Conservation (phyloP, 2,113 vertebrate genomes). For the Protobothrops mucrosquamatus region DNA sequence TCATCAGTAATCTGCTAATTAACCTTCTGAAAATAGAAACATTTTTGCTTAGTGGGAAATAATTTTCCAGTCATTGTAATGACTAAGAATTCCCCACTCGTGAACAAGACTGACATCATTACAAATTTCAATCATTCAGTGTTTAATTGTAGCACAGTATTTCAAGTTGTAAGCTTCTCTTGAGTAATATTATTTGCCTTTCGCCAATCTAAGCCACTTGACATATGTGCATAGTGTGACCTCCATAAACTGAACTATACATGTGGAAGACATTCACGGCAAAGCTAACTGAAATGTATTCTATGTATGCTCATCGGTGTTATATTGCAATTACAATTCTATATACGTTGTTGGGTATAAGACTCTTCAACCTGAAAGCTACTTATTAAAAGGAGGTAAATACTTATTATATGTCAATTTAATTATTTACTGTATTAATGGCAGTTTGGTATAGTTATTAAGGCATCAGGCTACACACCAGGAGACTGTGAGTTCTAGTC, state of each 20-base stretch:
- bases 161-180: background rate
- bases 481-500: background rate
- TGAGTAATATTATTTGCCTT: background rate
- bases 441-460: background rate
- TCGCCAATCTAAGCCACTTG: background rate
- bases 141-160: background rate
- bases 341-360: background rate
- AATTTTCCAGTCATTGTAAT: constrained; percentile 16
- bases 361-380: too few relatives aligned
- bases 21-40: constrained; percentile 22
- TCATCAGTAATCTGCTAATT: constrained; percentile 24
- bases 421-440: background rate
- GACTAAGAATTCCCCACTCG: fast-evolving
- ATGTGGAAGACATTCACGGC: background rate
- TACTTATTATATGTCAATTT: background rate
- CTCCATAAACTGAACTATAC: background rate
- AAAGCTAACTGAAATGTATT: background rate
- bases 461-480: background rate
- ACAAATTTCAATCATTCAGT: background rate
- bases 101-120: background rate
- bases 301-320: background rate
- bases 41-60: constrained; percentile 14
- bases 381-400: background rate
- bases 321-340: background rate
- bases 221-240: background rate